phyloP scores from a whole-genome alignment of 2,113 vertebrate genomes.

The Cervus canadensis region DNA sequence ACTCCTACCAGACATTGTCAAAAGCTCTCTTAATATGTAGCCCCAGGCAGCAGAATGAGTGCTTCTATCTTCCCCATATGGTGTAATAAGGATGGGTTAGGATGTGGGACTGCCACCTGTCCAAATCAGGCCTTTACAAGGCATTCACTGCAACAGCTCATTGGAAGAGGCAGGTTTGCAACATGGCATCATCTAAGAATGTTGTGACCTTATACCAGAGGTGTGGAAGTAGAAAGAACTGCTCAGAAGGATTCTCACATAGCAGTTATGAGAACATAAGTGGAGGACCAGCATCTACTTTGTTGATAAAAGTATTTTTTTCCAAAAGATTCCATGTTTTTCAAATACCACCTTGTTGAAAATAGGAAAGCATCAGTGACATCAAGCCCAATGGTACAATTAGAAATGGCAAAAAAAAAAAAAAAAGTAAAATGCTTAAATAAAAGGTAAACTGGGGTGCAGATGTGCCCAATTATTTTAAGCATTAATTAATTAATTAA shows the following conservation, averaged over 20 bases:
- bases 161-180: slow-evolving; percentile 15
- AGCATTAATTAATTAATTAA: not conserved
- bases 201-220: not conserved
- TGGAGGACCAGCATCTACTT: not conserved
- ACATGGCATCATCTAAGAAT: not conserved
- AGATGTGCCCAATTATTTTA: slow-evolving; percentile 47
- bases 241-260: not conserved
- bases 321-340: not conserved
- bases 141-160: not conserved
- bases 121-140: slow-evolving; percentile 22
- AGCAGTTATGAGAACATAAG: not conserved
- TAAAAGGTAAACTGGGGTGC: not conserved
- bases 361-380: not conserved
- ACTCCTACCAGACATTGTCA: not conserved
- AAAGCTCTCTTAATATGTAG: slow-evolving; percentile 16
- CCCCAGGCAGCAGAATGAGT: slow-evolving; percentile 27
- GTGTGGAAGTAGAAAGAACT: not conserved
- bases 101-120: not conserved
- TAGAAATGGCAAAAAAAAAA: slow-evolving; percentile 17
- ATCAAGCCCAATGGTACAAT: not conserved
- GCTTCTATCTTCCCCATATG: slow-evolving; percentile 9
- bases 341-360: slow-evolving; percentile 12
- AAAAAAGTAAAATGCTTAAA: not conserved
- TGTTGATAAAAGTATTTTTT: not conserved
- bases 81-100: not conserved